These are phyloP conservation scores for Drosophila nigromelanica DNA, from an alignment of 1,140 invertebrate species.

Conservation along the genomic window DNA sequence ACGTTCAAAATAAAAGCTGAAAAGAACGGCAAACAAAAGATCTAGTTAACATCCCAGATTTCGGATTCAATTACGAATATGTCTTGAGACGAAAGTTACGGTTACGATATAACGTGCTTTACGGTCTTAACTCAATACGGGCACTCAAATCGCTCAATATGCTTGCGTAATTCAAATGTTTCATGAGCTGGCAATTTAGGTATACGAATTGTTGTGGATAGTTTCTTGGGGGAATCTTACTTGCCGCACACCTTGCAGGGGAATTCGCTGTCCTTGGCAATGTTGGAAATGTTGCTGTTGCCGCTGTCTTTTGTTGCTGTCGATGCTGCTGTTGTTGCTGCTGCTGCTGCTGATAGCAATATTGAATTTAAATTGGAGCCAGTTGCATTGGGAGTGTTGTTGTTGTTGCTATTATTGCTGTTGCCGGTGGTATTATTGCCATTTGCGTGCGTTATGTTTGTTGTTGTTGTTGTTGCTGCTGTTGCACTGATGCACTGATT, in stretches of 20 bases:
- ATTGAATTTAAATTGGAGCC: slow-evolving; percentile 5
- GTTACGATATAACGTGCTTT: slow-evolving; percentile 79
- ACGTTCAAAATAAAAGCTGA: slow-evolving; percentile 13
- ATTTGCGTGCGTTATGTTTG: slow-evolving; percentile 18
- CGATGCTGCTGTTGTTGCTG: background rate
- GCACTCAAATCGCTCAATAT: slow-evolving; percentile 72
- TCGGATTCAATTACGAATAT: slow-evolving; percentile 30
- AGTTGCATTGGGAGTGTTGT: slow-evolving; percentile 7
- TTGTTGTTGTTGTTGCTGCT: slow-evolving; percentile 33
- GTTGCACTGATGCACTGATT: slow-evolving; percentile 34
- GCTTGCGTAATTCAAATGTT: slow-evolving; percentile 49
- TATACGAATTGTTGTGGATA: slow-evolving; percentile 39
- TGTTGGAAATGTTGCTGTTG: slow-evolving; percentile 41
- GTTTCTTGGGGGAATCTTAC: slow-evolving; percentile 90
- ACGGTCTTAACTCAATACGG: slow-evolving; percentile 79
- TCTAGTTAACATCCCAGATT: slow-evolving; percentile 33
- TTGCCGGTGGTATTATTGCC: slow-evolving; percentile 27
- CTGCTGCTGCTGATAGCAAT: slow-evolving; percentile 1
- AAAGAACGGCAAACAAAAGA: slow-evolving; percentile 9
- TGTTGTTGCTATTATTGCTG: slow-evolving; percentile 34
- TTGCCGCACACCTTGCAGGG: slow-evolving; percentile 99
- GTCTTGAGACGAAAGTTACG: slow-evolving; percentile 26
- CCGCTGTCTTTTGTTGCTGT: slow-evolving; percentile 22
- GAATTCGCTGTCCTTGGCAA: slow-evolving; percentile 86
- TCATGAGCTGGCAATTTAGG: slow-evolving; percentile 44